A percentile compares a stretch with the other conserved stretches of the same genome.
Evolutionary conservation across 2,113 vertebrate species (phyloP).

Genomic region (Choloepus hoffmanni): DNA sequence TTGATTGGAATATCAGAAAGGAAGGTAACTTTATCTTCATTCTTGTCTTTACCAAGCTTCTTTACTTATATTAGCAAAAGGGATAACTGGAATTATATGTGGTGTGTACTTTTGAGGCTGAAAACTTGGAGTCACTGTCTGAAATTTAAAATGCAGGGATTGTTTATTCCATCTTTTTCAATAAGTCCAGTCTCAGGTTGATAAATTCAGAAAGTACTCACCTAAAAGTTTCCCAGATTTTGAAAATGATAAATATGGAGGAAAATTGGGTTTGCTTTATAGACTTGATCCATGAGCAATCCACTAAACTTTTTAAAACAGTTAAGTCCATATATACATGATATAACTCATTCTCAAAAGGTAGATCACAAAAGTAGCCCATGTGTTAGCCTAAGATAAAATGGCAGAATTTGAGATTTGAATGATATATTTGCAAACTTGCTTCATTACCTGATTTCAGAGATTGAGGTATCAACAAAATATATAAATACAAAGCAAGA

Average conservation of each 20-base stretch:
- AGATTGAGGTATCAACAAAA: neutral
- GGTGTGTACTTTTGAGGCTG: neutral
- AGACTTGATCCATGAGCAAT: neutral
- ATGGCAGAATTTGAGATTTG: neutral
- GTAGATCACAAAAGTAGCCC: neutral
- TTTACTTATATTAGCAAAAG: neutral
- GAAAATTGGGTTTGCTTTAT: neutral
- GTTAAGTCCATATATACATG: neutral
- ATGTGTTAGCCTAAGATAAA: neutral
- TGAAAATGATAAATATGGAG: conserved; percentile 7
- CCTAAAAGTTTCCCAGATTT: neutral
- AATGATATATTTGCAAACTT: neutral
- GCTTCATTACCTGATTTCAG: neutral
- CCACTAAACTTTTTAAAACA: neutral
- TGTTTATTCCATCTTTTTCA: neutral
- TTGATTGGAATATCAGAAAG: neutral
- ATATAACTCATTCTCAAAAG: neutral
- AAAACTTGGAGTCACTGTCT: neutral
- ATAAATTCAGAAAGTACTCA: neutral
- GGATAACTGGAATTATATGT: neutral
- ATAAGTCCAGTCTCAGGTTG: neutral
- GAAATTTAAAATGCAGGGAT: neutral
- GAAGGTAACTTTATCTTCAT: neutral
- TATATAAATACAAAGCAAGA: neutral
- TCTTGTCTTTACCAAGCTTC: neutral